Conservation (phyloP, 53 echinoderm and acorn worm species). For the Astropecten irregularis region DNA sequence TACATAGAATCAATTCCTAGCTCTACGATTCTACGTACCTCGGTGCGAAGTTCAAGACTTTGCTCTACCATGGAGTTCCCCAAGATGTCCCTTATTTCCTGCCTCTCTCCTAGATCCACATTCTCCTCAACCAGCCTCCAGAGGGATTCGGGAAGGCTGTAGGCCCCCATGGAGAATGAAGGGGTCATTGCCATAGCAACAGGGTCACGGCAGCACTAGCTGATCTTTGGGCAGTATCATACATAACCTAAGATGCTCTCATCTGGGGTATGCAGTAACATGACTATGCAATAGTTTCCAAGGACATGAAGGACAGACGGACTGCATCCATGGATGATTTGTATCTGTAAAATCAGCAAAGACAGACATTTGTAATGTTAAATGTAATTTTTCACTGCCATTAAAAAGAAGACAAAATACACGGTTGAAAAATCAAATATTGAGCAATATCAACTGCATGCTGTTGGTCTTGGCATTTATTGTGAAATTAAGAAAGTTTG, state of each 20-base stretch:
- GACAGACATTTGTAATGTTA: not conserved
- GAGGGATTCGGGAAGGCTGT: constrained; percentile 79
- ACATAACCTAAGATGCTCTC: not conserved
- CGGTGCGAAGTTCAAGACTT: constrained; percentile 85
- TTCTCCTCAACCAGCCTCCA: constrained; percentile 93
- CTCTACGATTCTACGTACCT: no score
- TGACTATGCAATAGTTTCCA: not conserved
- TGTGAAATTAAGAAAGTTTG: no score
- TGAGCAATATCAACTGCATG: no score
- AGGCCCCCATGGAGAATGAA: constrained; percentile 48
- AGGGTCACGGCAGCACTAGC: constrained; percentile 11
- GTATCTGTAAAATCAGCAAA: no score
- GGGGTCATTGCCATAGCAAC: constrained; percentile 41
- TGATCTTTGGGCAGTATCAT: not conserved
- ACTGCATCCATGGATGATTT: no score
- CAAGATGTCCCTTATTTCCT: constrained; percentile 83
- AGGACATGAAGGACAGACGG: not conserved
- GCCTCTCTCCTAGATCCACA: constrained; percentile 67
- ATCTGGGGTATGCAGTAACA: not conserved
- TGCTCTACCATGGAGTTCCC: constrained; percentile 85
- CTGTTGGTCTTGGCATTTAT: no score
- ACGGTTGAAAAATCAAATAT: no score
- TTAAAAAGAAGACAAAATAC: no score
- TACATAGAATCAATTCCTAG: no score
- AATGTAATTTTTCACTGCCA: not conserved